Percentiles rank a stretch among this genome's conserved stretches.
Evolutionary conservation across 2,797 vertebrate species (phyloP).

Genomic region (Schizopygopsis malacanthus): DNA sequence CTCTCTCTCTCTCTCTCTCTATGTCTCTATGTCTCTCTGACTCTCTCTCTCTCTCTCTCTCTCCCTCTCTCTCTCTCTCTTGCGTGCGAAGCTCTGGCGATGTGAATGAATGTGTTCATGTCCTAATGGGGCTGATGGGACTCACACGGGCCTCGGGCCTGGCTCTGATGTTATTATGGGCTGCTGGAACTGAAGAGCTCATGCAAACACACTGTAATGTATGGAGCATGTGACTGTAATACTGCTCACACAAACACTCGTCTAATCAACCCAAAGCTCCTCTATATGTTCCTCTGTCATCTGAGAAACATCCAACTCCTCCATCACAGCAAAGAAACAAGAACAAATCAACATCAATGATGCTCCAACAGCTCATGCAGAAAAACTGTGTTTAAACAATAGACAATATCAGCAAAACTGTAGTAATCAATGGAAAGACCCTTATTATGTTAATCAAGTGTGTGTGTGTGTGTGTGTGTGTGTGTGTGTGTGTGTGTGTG

Average conservation of each 20-base stretch:
- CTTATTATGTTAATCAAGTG: not conserved
- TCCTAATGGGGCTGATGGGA: constrained; percentile 76
- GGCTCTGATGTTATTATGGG: constrained; percentile 73
- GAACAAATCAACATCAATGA: too few species aligned
- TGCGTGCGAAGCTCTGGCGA: constrained; percentile 77
- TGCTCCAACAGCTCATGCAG: not conserved
- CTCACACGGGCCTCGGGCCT: constrained; percentile 55
- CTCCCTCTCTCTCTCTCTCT: constrained; percentile 53
- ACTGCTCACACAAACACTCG: not conserved
- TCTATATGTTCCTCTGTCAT: not conserved
- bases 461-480: constrained; percentile 33
- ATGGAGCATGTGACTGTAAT: not conserved
- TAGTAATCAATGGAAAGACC: not conserved
- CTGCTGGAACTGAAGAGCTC: constrained; percentile 52
- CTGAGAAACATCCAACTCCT: not conserved
- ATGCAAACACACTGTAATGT: constrained; percentile 32
- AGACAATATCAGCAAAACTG: not conserved
- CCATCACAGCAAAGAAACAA: not conserved
- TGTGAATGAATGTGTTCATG: constrained; percentile 79
- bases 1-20: not conserved
- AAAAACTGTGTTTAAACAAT: not conserved
- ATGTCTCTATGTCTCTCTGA: too few species aligned
- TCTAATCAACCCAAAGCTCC: not conserved
- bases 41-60: not conserved
- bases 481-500: too few species aligned